Conservation (phyloP, 2,113 vertebrate species). For the Smithornis capensis region DNA sequence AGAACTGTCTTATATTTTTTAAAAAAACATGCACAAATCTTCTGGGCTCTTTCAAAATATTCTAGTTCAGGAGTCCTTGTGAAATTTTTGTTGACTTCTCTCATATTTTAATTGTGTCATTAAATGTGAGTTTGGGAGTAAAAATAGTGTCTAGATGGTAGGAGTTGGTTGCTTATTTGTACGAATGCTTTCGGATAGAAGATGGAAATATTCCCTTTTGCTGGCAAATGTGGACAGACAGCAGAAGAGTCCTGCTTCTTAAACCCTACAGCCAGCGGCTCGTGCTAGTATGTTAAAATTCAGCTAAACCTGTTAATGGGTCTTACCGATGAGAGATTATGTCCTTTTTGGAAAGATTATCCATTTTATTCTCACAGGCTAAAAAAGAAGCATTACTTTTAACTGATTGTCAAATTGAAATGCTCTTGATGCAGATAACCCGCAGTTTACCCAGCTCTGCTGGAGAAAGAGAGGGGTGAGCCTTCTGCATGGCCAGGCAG, state of each 20-base stretch:
- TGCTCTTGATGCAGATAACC: neutral
- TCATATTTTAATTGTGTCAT: neutral
- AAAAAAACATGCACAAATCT: neutral
- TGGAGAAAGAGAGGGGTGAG: neutral
- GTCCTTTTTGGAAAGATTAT: neutral
- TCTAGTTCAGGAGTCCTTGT: neutral
- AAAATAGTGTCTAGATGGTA: neutral
- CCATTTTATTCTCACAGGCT: neutral
- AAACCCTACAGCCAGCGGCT: neutral
- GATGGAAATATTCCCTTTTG: neutral
- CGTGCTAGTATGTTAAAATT: conserved; percentile 15
- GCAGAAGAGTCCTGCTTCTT: neutral
- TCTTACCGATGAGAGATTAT: neutral
- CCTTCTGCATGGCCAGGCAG: neutral
- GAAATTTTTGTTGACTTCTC: neutral
- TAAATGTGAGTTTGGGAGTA: neutral
- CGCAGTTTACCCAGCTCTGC: neutral
- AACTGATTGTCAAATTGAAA: neutral
- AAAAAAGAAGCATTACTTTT: neutral
- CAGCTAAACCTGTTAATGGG: neutral
- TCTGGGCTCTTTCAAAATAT: neutral
- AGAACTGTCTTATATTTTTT: neutral
- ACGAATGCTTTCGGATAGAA: neutral
- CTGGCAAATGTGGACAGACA: neutral
- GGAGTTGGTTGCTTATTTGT: neutral